A percentile compares a stretch with the other conserved stretches of the same genome.
These are phyloP conservation scores for Cariama cristata DNA, from an alignment of 2,113 vertebrate species.

Conservation along the genomic window DNA sequence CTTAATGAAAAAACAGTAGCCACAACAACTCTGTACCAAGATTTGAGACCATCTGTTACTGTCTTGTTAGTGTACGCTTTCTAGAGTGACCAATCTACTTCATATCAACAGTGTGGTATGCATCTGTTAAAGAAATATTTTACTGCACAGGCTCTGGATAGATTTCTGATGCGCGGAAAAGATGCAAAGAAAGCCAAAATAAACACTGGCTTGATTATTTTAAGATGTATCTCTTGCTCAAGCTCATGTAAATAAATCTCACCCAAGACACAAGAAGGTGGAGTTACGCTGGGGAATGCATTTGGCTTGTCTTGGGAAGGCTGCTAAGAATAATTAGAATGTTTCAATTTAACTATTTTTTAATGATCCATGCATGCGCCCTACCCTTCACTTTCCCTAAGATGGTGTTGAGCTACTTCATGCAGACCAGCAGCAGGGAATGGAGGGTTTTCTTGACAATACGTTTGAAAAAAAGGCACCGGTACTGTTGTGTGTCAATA, in stretches of 20 bases:
- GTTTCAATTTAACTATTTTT: neutral
- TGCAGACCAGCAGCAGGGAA: neutral
- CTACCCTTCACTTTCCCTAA: neutral
- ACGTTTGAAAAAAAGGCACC: neutral
- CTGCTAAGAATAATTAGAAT: neutral
- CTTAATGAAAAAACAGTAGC: constrained; percentile 55
- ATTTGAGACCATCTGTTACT: constrained; percentile 47
- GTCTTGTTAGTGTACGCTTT: neutral
- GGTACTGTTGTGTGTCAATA: constrained; percentile 34
- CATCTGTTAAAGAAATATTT: constrained; percentile 38
- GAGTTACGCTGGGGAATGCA: neutral
- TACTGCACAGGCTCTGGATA: neutral
- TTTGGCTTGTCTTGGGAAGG: constrained; percentile 13
- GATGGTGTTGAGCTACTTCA: neutral
- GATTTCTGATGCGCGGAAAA: neutral
- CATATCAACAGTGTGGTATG: neutral
- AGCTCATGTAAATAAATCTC: neutral
- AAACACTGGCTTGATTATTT: constrained; percentile 42
- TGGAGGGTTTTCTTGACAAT: constrained; percentile 41
- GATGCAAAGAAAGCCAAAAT: constrained; percentile 13
- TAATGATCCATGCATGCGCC: neutral
- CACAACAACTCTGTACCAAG: constrained; percentile 25
- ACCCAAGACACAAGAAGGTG: neutral
- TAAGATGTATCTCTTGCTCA: neutral
- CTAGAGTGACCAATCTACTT: constrained; percentile 48